Evolutionary conservation across 2,113 vertebrate species (phyloP).

Genomic region (Nibea albiflora): DNA sequence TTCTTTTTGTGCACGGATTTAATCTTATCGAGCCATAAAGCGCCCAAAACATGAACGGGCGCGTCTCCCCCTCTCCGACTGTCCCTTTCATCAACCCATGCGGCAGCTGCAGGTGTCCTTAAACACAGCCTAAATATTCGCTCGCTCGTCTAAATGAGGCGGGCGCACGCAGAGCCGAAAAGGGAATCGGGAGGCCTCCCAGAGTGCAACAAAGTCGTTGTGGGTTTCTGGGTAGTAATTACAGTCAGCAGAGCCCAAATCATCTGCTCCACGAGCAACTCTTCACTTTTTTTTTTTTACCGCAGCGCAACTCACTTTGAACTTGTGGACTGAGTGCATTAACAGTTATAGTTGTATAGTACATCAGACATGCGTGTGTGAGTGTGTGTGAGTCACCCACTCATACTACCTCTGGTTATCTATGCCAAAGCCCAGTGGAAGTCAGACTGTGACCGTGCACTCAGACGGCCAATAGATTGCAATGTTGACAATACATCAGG

Average conservation of each 20-base stretch:
- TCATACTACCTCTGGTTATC: constrained; percentile 31
- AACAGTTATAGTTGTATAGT: constrained; percentile 32
- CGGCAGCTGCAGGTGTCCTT: constrained; percentile 58
- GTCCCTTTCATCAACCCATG: constrained; percentile 48
- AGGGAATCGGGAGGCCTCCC: constrained; percentile 56
- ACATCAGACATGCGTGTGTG: neutral
- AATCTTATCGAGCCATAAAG: too few species aligned
- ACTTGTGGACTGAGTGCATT: constrained; percentile 31
- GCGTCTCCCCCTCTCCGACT: neutral
- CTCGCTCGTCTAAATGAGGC: constrained; percentile 66
- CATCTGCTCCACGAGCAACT: constrained; percentile 11
- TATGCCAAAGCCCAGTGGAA: constrained; percentile 44
- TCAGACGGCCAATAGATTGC: constrained; percentile 56
- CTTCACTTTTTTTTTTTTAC: constrained; percentile 32
- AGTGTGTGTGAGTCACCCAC: constrained; percentile 7
- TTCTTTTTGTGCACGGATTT: neutral
- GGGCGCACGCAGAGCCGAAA: constrained; percentile 41
- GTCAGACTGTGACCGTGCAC: constrained; percentile 43
- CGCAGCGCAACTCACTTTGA: constrained; percentile 30
- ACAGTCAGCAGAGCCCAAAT: constrained; percentile 53
- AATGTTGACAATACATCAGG: constrained; percentile 76
- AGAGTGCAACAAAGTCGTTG: constrained; percentile 50
- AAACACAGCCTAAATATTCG: constrained; percentile 65
- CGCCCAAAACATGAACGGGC: constrained; percentile 1
- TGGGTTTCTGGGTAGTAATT: constrained; percentile 58